Evolutionary conservation across 2,797 vertebrate species (phyloP), one percentile per base, ranked within the genome.

Genomic region (Brotula barbata): DNA sequence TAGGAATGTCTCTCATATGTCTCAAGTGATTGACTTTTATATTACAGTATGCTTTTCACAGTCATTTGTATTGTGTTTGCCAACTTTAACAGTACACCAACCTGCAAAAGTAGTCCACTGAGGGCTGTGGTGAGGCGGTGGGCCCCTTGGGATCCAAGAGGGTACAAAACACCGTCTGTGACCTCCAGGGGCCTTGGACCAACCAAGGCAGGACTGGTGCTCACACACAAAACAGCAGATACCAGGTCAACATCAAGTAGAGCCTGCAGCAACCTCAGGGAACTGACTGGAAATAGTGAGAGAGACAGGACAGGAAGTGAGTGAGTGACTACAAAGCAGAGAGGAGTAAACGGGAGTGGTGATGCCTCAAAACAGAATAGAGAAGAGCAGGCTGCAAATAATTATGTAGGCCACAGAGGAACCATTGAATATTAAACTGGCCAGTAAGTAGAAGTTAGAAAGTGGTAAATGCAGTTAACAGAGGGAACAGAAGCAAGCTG

Each of bases 71-170:
- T 39, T 14, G 34, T 14, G 2, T 36, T 6, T 14, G 13, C 7
- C 8, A 36, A 34, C 1, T 4, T 1, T 19, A 55, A 1, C 34
- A 17, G 47, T 36, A 28, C 54, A 68, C 84, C 47, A 73, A 93
- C 90, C 90, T 94, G 92, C 54, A 94, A 83, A 71, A 96, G 74
- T 58, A 96, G 91, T 81, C 93, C 94, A 79, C 91, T 93, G 51
- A 98, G 90, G 50, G 91, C 89, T 14, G 85, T 50, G 21, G 90
- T 80, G 54, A 98, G 90, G 0, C 75, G 88, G 28, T 87, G 85
- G 21, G 93, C 85, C 53, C 92, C 90, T 49, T 59, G 86, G 39
- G 39, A 83, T 50, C 89, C 74, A 47, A 98, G 85, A 0, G 96
- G 95, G 72, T 93, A 86, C 25, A 96, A 81, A 36, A 84, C 72